A percentile compares a stretch with the other conserved stretches of the same genome.
Evolutionary conservation across 2,888 invertebrate genomes (phyloP).

Genomic region (Tipula unca): DNA sequence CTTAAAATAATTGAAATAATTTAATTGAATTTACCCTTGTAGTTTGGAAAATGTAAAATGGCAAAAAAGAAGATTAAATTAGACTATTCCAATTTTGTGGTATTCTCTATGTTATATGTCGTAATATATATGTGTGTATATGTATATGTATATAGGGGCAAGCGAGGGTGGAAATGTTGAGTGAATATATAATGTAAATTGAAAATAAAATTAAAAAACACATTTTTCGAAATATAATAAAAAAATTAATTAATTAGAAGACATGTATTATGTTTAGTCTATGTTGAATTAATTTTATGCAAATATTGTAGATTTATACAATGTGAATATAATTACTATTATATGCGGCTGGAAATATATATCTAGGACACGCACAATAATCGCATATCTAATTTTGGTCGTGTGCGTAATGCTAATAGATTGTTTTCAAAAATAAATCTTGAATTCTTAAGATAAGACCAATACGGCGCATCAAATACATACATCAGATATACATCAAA

Average conservation of each 20-base stretch:
- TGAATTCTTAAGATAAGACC: too few species aligned
- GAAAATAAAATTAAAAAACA: background rate
- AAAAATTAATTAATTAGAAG: conserved; percentile 4
- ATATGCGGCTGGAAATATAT: background rate
- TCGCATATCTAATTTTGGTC: too few species aligned
- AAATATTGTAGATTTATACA: background rate
- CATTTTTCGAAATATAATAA: background rate
- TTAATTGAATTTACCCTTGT: conserved; percentile 14
- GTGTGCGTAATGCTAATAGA: too few species aligned
- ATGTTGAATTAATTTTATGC: background rate
- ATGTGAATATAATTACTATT: background rate
- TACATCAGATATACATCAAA: too few species aligned
- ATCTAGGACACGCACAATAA: background rate
- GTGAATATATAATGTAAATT: conserved; percentile 3
- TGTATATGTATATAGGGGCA: background rate
- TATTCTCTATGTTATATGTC: background rate
- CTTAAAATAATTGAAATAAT: conserved; percentile 14
- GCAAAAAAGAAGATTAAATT: background rate
- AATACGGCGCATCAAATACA: too few species aligned
- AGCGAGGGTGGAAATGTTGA: background rate
- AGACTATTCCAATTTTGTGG: conserved; percentile 8
- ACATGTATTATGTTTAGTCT: background rate
- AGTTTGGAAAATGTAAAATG: conserved; percentile 14
- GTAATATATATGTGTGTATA: background rate
- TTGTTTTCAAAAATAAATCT: too few species aligned